Evolutionary conservation across 1,140 invertebrate species (phyloP).

Genomic region (Nasonia vitripennis): DNA sequence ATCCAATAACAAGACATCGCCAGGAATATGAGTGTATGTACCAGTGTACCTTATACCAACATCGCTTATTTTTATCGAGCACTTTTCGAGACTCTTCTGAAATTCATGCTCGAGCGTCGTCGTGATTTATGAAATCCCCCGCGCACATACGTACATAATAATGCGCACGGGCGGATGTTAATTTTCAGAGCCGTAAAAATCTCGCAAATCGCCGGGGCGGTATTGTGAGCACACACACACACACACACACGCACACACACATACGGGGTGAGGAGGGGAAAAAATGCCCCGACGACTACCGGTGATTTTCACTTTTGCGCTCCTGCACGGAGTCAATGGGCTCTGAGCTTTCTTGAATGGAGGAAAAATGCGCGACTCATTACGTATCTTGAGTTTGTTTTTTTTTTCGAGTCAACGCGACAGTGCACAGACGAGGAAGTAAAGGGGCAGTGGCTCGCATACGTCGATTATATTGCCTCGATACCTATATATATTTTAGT

Average conservation of each 20-base stretch:
- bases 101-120: neutral
- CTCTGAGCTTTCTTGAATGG: neutral
- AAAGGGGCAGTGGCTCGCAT: neutral
- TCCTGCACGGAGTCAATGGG: neutral
- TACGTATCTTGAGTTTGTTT: neutral
- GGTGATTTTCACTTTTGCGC: neutral
- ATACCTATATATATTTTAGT: neutral
- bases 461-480: neutral
- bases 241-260: neutral
- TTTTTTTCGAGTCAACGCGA: too few species aligned
- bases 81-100: constrained; percentile 16
- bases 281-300: neutral
- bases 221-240: neutral
- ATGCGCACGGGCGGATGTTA: neutral
- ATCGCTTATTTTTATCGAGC: constrained; percentile 1
- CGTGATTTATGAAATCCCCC: constrained; percentile 37
- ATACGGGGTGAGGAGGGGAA: neutral
- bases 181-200: constrained; percentile 33
- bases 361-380: neutral
- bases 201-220: neutral
- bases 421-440: neutral
- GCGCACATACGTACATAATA: too few species aligned
- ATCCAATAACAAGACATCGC: neutral
- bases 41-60: neutral
- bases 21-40: neutral